phyloP scores from a whole-genome alignment of 1,140 invertebrate species.

The Cotesia chilonis region DNA sequence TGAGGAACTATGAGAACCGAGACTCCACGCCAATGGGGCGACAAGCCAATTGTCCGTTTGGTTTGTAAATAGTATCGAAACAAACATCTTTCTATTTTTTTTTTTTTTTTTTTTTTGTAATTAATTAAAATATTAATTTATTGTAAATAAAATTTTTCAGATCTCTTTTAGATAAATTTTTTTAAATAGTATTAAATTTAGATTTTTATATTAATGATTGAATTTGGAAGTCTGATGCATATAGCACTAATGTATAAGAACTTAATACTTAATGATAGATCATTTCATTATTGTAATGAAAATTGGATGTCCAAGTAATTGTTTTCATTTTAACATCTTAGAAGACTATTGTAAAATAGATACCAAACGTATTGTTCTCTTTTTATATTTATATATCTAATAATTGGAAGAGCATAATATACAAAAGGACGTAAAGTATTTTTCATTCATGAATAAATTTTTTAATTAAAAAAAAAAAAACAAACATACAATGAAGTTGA shows the following conservation, averaged over 20 bases:
- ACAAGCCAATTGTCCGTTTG: slow-evolving; percentile 50
- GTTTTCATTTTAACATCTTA: not conserved
- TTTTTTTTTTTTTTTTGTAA: slow-evolving; percentile 33
- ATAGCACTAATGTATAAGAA: too few relatives aligned
- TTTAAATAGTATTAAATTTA: slow-evolving; percentile 5
- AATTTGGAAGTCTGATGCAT: too few relatives aligned
- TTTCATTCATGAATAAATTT: slow-evolving; percentile 39
- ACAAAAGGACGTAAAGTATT: slow-evolving; percentile 30
- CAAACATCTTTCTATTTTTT: slow-evolving; percentile 47
- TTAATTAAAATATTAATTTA: slow-evolving; percentile 22
- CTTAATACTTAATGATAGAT: not conserved
- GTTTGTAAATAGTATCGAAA: slow-evolving; percentile 61
- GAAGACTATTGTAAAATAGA: not conserved
- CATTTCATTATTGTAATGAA: not conserved
- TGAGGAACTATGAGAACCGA: slow-evolving; percentile 17
- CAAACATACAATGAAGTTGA: slow-evolving; percentile 39
- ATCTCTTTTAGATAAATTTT: not conserved
- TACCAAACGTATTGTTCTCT: slow-evolving; percentile 36
- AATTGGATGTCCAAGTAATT: slow-evolving; percentile 7
- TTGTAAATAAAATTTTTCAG: slow-evolving; percentile 8
- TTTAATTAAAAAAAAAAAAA: slow-evolving; percentile 36
- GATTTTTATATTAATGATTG: not conserved
- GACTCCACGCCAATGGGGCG: slow-evolving; percentile 40
- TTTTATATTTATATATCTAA: slow-evolving; percentile 2
- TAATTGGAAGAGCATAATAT: slow-evolving; percentile 35